These are phyloP conservation scores for Plectrocnemia conspersa DNA, from an alignment of 1,140 invertebrate genomes.

Conservation along the genomic window DNA sequence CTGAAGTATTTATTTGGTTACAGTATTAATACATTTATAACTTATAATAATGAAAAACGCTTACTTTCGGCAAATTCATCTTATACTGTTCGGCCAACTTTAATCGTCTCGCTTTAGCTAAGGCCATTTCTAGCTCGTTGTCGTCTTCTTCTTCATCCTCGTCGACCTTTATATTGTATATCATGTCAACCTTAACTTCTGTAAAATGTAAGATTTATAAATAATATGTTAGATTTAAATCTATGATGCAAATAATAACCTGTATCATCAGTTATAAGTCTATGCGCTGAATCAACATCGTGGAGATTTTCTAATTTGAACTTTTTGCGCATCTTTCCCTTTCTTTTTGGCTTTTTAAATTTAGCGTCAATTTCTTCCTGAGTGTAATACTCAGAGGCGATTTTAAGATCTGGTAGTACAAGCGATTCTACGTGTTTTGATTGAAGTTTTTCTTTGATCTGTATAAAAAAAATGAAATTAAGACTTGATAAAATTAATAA, in stretches of 20 bases:
- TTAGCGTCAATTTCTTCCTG: slow-evolving; percentile 73
- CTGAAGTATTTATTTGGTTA: slow-evolving; percentile 31
- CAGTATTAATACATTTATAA: no score
- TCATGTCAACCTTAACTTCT: slow-evolving; percentile 56
- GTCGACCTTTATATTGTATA: slow-evolving; percentile 59
- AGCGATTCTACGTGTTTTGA: slow-evolving; percentile 72
- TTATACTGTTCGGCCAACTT: slow-evolving; percentile 36
- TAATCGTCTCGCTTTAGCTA: slow-evolving; percentile 42
- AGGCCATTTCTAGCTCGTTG: slow-evolving; percentile 62
- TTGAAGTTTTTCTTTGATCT: slow-evolving; percentile 56
- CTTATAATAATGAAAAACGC: slow-evolving; percentile 4
- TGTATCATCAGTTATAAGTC: slow-evolving; percentile 47
- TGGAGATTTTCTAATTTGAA: slow-evolving; percentile 50
- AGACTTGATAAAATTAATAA: background rate
- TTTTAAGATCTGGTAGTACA: slow-evolving; percentile 57
- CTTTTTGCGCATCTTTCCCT: slow-evolving; percentile 56
- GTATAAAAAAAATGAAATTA: slow-evolving; percentile 22
- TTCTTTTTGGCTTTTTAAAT: slow-evolving; percentile 95
- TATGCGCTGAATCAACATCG: slow-evolving; percentile 40
- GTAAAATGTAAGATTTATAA: slow-evolving; percentile 33
- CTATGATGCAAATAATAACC: slow-evolving; percentile 34
- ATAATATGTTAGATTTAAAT: slow-evolving; percentile 1
- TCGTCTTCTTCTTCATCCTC: slow-evolving; percentile 72
- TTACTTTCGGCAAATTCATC: slow-evolving; percentile 39
- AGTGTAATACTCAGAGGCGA: slow-evolving; percentile 88